Conservation (phyloP, 2,113 vertebrate species). For the Mixornis gularis region DNA sequence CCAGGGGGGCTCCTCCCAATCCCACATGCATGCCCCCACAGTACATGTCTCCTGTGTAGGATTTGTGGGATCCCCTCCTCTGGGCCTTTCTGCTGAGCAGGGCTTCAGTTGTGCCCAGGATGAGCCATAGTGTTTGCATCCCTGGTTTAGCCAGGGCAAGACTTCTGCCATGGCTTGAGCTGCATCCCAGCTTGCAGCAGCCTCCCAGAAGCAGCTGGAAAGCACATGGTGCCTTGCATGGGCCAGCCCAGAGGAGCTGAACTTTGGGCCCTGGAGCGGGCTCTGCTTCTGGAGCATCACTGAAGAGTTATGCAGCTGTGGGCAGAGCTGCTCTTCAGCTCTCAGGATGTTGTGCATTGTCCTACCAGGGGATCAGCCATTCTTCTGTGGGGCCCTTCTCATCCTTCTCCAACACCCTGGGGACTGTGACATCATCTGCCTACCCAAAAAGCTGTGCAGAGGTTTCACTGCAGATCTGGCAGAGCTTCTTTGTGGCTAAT, state of each 20-base stretch:
- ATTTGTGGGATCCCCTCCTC: neutral
- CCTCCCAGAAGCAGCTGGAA: neutral
- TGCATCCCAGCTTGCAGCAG: neutral
- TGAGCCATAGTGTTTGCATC: neutral
- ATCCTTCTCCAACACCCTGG: neutral
- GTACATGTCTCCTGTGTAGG: neutral
- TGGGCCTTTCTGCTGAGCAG: neutral
- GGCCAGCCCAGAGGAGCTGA: neutral
- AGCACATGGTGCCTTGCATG: neutral
- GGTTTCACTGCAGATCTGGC: neutral
- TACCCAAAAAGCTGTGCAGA: neutral
- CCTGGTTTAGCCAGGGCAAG: neutral
- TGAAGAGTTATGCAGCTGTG: accelerated
- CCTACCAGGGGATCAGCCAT: neutral
- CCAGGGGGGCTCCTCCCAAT: neutral
- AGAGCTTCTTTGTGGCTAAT: neutral
- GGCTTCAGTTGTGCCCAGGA: neutral
- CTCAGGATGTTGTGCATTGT: accelerated
- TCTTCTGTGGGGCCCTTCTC: neutral
- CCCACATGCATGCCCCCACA: neutral
- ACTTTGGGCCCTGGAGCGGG: neutral
- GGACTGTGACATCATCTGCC: neutral
- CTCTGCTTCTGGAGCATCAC: neutral
- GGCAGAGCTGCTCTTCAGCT: neutral
- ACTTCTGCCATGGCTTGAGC: neutral